Conservation (phyloP, 2,888 invertebrate genomes). For the Seira musarum region DNA sequence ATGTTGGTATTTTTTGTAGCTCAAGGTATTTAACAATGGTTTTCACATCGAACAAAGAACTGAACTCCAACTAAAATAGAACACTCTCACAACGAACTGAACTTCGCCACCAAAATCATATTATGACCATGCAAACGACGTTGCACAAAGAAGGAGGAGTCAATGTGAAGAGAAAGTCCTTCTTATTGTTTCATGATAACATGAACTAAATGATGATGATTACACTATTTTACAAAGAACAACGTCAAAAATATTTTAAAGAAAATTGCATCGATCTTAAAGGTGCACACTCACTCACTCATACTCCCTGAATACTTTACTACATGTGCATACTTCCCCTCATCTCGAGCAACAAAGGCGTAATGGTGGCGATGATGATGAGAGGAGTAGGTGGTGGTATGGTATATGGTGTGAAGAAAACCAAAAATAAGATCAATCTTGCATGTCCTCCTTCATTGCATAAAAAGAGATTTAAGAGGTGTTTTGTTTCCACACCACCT, state of each 20-base stretch:
- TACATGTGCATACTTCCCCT: constrained; percentile 4
- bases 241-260: no score
- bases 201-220: background rate
- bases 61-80: constrained; percentile 6
- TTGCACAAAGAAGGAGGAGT: constrained; percentile 8
- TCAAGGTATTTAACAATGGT: constrained; percentile 55
- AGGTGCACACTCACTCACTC: no score
- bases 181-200: constrained; percentile 13
- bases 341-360: background rate
- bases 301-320: no score
- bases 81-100: background rate
- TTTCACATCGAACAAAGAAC: constrained; percentile 32
- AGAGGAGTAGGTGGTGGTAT: constrained; percentile 25
- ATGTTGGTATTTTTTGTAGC: no score
- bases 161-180: constrained; percentile 11
- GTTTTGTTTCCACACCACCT: constrained; percentile 33
- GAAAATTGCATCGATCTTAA: no score
- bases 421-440: constrained; percentile 50
- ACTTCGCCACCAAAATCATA: background rate
- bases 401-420: constrained; percentile 19
- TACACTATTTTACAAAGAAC: constrained; percentile 4
- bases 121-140: constrained; percentile 13
- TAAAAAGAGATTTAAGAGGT: background rate
- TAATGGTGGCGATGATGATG: constrained; percentile 28
- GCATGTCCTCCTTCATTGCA: constrained; percentile 52